phyloP scores from a whole-genome alignment of 2,797 vertebrate genomes.

The Cossypha caffra region DNA sequence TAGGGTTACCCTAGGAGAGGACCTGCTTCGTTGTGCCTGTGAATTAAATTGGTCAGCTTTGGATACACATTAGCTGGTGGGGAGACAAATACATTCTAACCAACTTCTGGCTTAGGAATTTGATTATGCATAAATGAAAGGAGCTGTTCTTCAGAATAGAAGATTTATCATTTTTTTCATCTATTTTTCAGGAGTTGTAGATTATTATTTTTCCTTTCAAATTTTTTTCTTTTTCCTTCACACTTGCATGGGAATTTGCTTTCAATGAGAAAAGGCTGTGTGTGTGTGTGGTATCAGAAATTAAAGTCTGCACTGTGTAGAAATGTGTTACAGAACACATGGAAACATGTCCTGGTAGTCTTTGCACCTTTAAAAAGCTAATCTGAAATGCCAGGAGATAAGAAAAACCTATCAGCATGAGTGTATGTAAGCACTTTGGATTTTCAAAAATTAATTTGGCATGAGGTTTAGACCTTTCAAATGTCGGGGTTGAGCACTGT shows the following conservation, averaged over 20 bases:
- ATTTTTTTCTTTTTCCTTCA: background rate
- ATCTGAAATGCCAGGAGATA: conserved; percentile 9
- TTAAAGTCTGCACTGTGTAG: background rate
- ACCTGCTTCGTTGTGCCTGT: accelerated
- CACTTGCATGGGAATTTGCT: background rate
- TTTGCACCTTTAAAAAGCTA: conserved; percentile 5
- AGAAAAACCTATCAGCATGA: background rate
- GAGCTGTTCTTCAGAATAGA: background rate
- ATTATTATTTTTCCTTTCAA: background rate
- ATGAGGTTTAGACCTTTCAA: background rate
- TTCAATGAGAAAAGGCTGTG: background rate
- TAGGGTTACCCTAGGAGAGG: background rate
- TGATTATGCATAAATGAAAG: background rate
- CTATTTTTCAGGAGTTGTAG: background rate
- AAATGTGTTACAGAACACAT: background rate
- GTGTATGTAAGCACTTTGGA: background rate
- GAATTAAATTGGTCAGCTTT: background rate
- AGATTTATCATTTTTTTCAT: background rate
- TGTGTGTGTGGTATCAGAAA: background rate
- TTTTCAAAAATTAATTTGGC: conserved; percentile 25
- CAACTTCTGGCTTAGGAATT: background rate
- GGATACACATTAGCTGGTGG: background rate
- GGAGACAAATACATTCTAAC: background rate
- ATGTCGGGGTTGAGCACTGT: background rate
- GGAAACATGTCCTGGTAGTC: background rate